These are phyloP conservation scores for Sylvia borin DNA, from an alignment of 2,797 vertebrate species.

Conservation along the genomic window DNA sequence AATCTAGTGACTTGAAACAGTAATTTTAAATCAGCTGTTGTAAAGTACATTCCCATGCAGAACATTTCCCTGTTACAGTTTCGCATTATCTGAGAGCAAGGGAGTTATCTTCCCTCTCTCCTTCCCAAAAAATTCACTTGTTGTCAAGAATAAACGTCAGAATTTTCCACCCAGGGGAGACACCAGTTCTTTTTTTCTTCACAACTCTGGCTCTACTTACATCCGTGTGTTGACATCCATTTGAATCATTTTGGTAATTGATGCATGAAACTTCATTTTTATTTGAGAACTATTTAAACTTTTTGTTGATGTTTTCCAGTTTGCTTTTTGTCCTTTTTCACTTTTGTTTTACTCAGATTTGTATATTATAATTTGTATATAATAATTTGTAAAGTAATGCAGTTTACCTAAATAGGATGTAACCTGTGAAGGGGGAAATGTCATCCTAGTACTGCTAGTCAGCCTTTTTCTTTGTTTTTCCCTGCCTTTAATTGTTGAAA, in stretches of 20 bases:
- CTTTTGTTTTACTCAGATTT: background rate
- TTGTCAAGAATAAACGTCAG: background rate
- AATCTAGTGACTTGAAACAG: background rate
- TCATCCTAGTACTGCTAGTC: background rate
- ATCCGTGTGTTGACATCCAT: background rate
- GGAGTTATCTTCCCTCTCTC: background rate
- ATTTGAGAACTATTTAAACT: background rate
- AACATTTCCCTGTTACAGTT: background rate
- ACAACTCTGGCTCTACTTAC: background rate
- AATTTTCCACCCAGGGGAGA: background rate
- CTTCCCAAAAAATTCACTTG: background rate
- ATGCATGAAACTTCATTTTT: background rate
- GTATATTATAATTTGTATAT: background rate
- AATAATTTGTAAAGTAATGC: background rate
- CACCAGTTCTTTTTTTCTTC: background rate
- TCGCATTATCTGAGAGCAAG: background rate
- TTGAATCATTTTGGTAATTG: background rate
- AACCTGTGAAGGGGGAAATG: background rate
- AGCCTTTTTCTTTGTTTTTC: background rate
- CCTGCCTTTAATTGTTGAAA: background rate
- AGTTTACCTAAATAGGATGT: background rate
- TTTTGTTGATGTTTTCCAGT: background rate
- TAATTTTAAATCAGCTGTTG: background rate
- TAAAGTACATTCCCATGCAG: background rate
- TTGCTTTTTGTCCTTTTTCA: background rate